A percentile compares a stretch with the other conserved stretches of the same genome.
phyloP scores from a whole-genome alignment of 2,797 vertebrate species.

The Hydrophis major region DNA sequence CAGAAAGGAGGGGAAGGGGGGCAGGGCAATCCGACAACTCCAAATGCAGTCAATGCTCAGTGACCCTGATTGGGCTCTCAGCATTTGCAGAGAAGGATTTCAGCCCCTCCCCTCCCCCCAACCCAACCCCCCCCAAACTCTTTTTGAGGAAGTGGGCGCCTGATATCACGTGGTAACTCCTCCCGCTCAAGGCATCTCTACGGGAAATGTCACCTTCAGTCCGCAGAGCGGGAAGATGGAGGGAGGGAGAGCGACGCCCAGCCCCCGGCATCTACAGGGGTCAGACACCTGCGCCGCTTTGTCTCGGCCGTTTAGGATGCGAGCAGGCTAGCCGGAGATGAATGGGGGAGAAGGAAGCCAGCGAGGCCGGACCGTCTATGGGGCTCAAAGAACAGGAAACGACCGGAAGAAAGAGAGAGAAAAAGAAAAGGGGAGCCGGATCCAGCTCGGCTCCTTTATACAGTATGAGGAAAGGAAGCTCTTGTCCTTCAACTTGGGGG shows the following conservation, averaged over 20 bases:
- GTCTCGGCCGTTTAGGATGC: slow-evolving; percentile 23
- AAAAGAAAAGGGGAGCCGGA: neutral
- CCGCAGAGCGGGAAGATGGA: neutral
- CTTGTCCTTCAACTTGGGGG: neutral
- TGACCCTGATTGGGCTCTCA: neutral
- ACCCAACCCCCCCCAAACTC: no score
- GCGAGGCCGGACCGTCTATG: neutral
- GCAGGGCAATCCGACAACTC: neutral
- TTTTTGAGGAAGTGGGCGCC: neutral
- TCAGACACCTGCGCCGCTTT: neutral
- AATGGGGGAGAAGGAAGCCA: neutral
- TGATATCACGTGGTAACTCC: neutral
- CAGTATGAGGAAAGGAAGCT: no score
- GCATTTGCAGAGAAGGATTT: neutral
- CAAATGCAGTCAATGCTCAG: neutral
- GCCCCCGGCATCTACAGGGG: neutral
- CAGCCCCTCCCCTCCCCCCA: neutral
- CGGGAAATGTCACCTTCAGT: slow-evolving; percentile 19
- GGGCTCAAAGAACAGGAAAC: neutral
- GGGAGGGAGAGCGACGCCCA: neutral
- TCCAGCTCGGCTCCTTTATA: neutral
- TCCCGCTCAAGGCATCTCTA: neutral
- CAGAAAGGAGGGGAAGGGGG: neutral
- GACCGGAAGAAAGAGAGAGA: neutral
- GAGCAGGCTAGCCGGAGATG: slow-evolving; percentile 27